These are phyloP conservation scores for Platerodrilus igneus DNA, from an alignment of 2,888 invertebrate genomes.

Conservation along the genomic window DNA sequence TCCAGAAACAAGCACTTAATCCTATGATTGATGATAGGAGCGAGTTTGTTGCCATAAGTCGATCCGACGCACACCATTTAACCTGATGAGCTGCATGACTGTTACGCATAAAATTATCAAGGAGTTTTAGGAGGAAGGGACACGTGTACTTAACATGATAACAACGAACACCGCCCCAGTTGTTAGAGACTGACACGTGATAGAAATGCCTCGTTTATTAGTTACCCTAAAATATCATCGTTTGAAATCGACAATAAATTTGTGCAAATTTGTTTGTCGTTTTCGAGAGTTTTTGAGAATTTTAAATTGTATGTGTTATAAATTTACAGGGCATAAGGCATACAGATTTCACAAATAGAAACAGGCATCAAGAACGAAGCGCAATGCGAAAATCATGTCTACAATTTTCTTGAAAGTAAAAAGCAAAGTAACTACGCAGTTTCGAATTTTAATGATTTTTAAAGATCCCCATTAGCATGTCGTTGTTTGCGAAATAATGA, in stretches of 20 bases:
- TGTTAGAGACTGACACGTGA: conserved; percentile 20
- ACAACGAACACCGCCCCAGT: conserved; percentile 24
- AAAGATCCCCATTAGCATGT: no score
- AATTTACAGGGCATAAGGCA: no score
- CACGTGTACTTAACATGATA: conserved; percentile 26
- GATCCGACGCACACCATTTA: conserved; percentile 49
- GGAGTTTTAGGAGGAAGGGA: conserved; percentile 24
- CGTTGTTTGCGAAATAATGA: no score
- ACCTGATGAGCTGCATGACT: conserved; percentile 46
- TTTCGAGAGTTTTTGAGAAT: no score
- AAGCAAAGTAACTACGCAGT: no score
- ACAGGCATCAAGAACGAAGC: no score
- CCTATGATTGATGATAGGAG: conserved; percentile 45
- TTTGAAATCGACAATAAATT: conserved; percentile 22
- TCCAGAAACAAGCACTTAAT: conserved; percentile 42
- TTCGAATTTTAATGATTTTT: no score
- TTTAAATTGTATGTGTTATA: no score
- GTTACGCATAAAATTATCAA: conserved; percentile 41
- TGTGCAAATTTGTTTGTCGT: conserved; percentile 21
- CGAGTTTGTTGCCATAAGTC: conserved; percentile 43
- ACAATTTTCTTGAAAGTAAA: no score
- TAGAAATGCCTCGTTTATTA: conserved; percentile 20
- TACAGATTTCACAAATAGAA: no score
- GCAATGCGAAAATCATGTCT: no score
- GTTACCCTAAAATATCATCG: conserved; percentile 12